Evolutionary conservation across 2,888 invertebrate genomes (phyloP).

Genomic region (Drosophila stalkeri): DNA sequence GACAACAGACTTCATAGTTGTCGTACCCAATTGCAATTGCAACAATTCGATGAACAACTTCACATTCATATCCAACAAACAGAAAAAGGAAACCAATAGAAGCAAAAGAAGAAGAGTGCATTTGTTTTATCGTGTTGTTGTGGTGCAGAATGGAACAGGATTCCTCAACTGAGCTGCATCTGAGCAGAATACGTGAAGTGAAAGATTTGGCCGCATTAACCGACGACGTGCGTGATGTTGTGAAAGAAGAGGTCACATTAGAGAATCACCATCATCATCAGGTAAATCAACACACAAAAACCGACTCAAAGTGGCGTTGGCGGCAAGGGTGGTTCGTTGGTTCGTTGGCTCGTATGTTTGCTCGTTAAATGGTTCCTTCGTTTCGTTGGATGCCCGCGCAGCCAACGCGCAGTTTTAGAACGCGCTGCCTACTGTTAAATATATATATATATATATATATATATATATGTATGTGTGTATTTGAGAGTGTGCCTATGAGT

Average conservation of each 20-base stretch:
- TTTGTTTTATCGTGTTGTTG: slow-evolving; percentile 48
- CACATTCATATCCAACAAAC: slow-evolving; percentile 50
- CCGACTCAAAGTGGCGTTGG: slow-evolving; percentile 49
- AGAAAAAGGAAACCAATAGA: slow-evolving; percentile 45
- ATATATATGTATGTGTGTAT: slow-evolving; percentile 19
- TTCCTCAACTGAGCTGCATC: slow-evolving; percentile 81
- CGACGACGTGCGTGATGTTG: slow-evolving; percentile 82
- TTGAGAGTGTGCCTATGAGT: slow-evolving; percentile 28
- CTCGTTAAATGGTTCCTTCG: slow-evolving; percentile 36
- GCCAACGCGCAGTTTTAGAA: slow-evolving; percentile 72
- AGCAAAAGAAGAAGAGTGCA: slow-evolving; percentile 57
- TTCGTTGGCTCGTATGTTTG: slow-evolving; percentile 14
- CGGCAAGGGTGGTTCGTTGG: slow-evolving; percentile 57
- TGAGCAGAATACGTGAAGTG: slow-evolving; percentile 83
- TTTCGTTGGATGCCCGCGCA: slow-evolving; percentile 68
- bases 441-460: background rate
- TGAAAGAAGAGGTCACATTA: slow-evolving; percentile 83
- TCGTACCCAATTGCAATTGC: slow-evolving; percentile 70
- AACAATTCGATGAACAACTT: slow-evolving; percentile 70
- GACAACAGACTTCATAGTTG: slow-evolving; percentile 50
- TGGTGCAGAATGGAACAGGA: slow-evolving; percentile 82
- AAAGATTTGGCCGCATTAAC: slow-evolving; percentile 78
- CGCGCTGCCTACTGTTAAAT: slow-evolving; percentile 43
- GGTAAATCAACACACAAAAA: slow-evolving; percentile 64
- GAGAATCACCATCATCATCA: slow-evolving; percentile 78